Conservation (phyloP, 2,888 invertebrate species). For the Andrena chrysosceles region DNA sequence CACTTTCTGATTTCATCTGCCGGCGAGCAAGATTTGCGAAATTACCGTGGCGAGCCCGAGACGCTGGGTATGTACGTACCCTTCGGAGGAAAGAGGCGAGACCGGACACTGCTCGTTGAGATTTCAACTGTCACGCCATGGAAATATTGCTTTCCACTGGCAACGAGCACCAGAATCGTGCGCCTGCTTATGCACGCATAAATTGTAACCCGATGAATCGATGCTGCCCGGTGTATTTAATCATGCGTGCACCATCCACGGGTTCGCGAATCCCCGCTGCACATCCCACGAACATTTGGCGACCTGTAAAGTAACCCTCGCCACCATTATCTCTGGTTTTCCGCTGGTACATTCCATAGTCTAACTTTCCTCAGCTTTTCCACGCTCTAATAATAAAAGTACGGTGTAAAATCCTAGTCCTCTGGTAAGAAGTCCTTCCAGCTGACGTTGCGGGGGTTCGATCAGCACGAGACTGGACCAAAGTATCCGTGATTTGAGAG, state of each 20-base stretch:
- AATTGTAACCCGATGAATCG: constrained; percentile 52
- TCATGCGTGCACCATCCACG: constrained; percentile 21
- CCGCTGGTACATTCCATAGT: too few species aligned
- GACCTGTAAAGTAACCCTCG: too few species aligned
- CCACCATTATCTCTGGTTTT: too few species aligned
- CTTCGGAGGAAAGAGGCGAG: constrained; percentile 37
- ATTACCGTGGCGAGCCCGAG: constrained; percentile 55
- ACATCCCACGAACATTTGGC: constrained; percentile 10
- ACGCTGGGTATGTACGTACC: constrained; percentile 1
- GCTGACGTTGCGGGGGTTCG: constrained; percentile 10
- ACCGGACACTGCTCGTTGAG: constrained; percentile 43
- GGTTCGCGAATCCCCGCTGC: constrained; percentile 4
- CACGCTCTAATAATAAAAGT: too few species aligned
- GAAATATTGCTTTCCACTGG: constrained; percentile 48
- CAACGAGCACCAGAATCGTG: constrained; percentile 28
- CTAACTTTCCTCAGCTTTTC: too few species aligned
- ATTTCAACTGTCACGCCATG: constrained; percentile 66
- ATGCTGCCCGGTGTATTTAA: constrained; percentile 35
- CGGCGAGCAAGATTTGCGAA: constrained; percentile 53
- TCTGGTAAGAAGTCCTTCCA: too few species aligned
- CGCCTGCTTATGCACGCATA: constrained; percentile 28
- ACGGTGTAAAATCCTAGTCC: neutral
- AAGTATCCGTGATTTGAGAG: constrained; percentile 78
- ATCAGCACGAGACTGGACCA: neutral
- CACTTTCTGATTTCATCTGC: constrained; percentile 59